Conservation (phyloP, 2,797 vertebrate genomes). For the Gouania willdenowi region DNA sequence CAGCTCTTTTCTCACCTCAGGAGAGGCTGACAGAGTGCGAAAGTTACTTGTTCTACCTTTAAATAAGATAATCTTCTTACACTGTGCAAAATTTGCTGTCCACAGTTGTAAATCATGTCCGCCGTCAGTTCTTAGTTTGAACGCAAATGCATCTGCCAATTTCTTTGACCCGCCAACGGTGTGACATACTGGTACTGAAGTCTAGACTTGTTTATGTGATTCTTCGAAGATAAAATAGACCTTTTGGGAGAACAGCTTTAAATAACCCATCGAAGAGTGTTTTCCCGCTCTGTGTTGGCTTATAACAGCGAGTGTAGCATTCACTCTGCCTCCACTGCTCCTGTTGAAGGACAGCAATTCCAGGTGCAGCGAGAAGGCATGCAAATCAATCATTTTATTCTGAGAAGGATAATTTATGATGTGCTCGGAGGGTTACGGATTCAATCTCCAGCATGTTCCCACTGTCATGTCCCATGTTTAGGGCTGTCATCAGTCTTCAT, state of each 20-base stretch:
- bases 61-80: constrained; percentile 8
- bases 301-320: constrained; percentile 5
- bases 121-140: constrained; percentile 1
- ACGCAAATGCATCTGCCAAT: constrained; percentile 3
- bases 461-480: constrained; percentile 83
- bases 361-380: constrained; percentile 77
- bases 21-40: constrained; percentile 15
- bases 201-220: constrained; percentile 1
- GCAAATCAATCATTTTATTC: constrained; percentile 96
- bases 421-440: constrained; percentile 88
- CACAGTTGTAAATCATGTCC: background rate
- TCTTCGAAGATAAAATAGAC: background rate
- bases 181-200: constrained; percentile 3
- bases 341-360: constrained; percentile 75
- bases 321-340: constrained; percentile 28
- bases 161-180: background rate
- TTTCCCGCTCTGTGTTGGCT: constrained; percentile 25
- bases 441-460: constrained; percentile 87
- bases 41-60: constrained; percentile 11
- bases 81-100: constrained; percentile 5
- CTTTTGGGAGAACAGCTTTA: constrained; percentile 7
- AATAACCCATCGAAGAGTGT: constrained; percentile 19
- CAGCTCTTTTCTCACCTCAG: constrained; percentile 7
- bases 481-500: constrained; percentile 96
- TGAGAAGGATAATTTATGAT: constrained; percentile 94